Base-by-base conservation (phyloP, 2,888 invertebrate genomes). In the Drosophila prolongata region DNA sequence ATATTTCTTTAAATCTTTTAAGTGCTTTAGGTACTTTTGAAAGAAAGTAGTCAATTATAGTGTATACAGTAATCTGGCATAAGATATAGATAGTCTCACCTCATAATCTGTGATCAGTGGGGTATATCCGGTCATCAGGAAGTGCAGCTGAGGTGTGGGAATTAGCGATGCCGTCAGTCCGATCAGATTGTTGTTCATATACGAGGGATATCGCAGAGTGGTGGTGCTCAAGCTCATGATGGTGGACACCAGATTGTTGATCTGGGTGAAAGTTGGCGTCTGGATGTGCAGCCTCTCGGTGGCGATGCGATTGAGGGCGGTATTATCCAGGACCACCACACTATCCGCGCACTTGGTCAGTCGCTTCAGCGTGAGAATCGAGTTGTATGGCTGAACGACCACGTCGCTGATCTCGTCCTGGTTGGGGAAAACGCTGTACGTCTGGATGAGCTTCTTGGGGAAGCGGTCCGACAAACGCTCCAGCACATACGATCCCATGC, bases 171-270 rank as follows among this genome's bases (percentile, higher is more conserved):
- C 98, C 80, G 98, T 96, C 70, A 99, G 93, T 57, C 98, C 98
- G 92, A 98, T 97, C 75, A 99, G 94, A 92, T 99, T 98, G 91
- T 99, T 99, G 93, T 99, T 98, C 98, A 99, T 99, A 92, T 98
- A 98, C 1, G 98, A 98, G 1, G 99, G 99, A 93, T 99, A 98
- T 83, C 96, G 80, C 35, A 92, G 44, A 0, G 99, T 99, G 10
- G 99, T 97, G 1, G 99, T 99, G 79, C 98, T 97, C 38, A 98
- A 98, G 37, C 98, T 98, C 99, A 99, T 99, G 56, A 99, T 99
- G 3, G 98, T 99, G 11, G 98, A 98, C 0, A 99, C 99, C 62
- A 99, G 94, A 43, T 97, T 97, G 92, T 99, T 99, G 86, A 99
- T 99, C 93, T 99, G 98, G 19, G 97, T 95, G 90, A 99, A 99